Percentiles rank a stretch among this genome's conserved stretches.
Evolutionary conservation across 1,140 invertebrate genomes (phyloP).

Genomic region (Coelopa frigida): DNA sequence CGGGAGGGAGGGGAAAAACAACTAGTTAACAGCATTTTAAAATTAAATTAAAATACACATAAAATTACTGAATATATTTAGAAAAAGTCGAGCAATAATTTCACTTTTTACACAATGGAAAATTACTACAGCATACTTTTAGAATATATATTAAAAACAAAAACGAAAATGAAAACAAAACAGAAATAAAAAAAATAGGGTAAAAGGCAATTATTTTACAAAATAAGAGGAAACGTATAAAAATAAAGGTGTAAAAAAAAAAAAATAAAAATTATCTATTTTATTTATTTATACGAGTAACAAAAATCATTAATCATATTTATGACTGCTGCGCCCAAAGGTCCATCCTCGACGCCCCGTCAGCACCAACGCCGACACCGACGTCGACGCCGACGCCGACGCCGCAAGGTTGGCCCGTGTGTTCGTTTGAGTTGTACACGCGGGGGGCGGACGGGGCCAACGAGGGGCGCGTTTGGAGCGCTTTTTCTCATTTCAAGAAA

Average conservation of each 20-base stretch:
- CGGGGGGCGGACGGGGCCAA: not conserved
- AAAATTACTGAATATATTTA: conserved; percentile 3
- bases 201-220: conserved; percentile 10
- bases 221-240: conserved; percentile 3
- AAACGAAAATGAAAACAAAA: not conserved
- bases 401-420: not conserved
- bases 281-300: conserved; percentile 3
- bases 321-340: conserved; percentile 16
- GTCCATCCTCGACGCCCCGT: not conserved
- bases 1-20: not conserved
- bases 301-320: conserved; percentile 5
- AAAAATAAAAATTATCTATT: conserved; percentile 6
- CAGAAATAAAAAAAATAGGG: conserved; percentile 9
- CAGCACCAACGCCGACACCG: not conserved
- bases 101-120: too few relatives aligned
- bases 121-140: conserved; percentile 9
- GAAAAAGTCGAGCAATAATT: too few relatives aligned
- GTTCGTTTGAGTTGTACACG: not conserved
- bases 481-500: conserved; percentile 1
- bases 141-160: too few relatives aligned
- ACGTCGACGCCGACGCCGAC: not conserved
- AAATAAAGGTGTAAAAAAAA: conserved; percentile 7
- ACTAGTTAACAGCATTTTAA: not conserved
- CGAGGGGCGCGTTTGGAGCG: not conserved
- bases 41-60: not conserved